A percentile compares a stretch with the other conserved stretches of the same genome.
Evolutionary conservation across 2,113 vertebrate genomes (phyloP).

Genomic region (Nettapus auritus): DNA sequence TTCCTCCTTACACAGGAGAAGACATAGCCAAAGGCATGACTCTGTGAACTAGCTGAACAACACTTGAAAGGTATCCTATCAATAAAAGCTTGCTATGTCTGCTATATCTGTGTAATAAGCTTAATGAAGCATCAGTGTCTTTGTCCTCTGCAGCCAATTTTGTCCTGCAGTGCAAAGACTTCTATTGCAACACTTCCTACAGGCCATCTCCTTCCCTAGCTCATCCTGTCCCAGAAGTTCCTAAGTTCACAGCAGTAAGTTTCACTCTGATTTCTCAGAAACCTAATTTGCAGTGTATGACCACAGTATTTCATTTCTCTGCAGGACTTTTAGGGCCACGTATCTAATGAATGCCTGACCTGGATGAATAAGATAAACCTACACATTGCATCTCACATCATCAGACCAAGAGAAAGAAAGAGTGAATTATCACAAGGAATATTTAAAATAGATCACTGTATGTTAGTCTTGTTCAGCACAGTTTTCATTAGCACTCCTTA

Average conservation of each 20-base stretch:
- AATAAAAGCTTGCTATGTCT: neutral
- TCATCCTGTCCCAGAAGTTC: neutral
- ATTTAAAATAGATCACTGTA: neutral
- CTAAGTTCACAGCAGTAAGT: neutral
- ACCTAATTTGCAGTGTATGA: neutral
- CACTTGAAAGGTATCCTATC: fast-evolving
- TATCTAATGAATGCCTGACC: neutral
- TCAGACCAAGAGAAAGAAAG: neutral
- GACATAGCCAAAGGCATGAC: neutral
- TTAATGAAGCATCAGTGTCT: neutral
- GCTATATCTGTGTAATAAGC: neutral
- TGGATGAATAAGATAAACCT: neutral
- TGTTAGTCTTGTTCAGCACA: neutral
- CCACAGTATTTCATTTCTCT: neutral
- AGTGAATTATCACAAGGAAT: neutral
- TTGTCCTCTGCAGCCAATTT: neutral
- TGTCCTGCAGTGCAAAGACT: neutral
- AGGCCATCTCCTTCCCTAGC: neutral
- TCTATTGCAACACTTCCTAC: conserved; percentile 30
- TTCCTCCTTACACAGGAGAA: neutral
- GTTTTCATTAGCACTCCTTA: neutral
- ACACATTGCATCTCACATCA: neutral
- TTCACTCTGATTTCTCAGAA: conserved; percentile 37
- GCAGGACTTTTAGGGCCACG: neutral
- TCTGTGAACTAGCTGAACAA: neutral